These are phyloP conservation scores for Zalophus californianus DNA, from an alignment of 2,797 vertebrate genomes.

Conservation along the genomic window DNA sequence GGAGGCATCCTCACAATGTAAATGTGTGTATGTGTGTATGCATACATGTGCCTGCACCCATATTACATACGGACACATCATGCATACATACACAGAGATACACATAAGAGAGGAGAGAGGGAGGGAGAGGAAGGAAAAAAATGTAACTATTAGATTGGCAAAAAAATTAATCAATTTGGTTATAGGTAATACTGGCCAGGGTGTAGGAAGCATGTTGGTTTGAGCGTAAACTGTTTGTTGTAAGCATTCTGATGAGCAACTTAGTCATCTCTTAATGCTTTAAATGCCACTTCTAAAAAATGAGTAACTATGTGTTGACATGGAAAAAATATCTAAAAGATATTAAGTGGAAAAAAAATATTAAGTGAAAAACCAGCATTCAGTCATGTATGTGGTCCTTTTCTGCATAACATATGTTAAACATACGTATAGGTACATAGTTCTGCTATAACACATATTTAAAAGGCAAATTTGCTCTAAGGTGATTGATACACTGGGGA, in stretches of 20 bases:
- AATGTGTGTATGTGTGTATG: not conserved
- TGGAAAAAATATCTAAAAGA: not conserved
- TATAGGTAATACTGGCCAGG: not conserved
- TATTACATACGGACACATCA: not conserved
- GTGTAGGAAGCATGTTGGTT: not conserved
- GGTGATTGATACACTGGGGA: not conserved
- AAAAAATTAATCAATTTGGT: conserved; percentile 42
- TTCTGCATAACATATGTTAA: not conserved
- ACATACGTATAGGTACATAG: not conserved
- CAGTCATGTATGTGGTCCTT: not conserved
- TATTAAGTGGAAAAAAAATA: not conserved
- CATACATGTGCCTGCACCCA: not conserved
- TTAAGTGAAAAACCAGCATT: conserved; percentile 1
- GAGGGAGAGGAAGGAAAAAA: not conserved
- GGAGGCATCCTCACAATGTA: not conserved
- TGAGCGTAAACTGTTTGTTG: conserved; percentile 30
- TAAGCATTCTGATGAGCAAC: conserved; percentile 14
- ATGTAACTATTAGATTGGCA: not conserved
- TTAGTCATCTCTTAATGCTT: conserved; percentile 44
- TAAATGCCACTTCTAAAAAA: conserved; percentile 11
- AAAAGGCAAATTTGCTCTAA: conserved; percentile 49
- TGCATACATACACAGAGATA: not conserved
- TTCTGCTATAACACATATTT: not conserved
- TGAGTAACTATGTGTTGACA: not conserved
- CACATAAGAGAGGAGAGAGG: not conserved